Evolutionary conservation across 2,888 invertebrate genomes (phyloP), one percentile per base, ranked within the genome.

Genomic region (Ormyrus rosae): DNA sequence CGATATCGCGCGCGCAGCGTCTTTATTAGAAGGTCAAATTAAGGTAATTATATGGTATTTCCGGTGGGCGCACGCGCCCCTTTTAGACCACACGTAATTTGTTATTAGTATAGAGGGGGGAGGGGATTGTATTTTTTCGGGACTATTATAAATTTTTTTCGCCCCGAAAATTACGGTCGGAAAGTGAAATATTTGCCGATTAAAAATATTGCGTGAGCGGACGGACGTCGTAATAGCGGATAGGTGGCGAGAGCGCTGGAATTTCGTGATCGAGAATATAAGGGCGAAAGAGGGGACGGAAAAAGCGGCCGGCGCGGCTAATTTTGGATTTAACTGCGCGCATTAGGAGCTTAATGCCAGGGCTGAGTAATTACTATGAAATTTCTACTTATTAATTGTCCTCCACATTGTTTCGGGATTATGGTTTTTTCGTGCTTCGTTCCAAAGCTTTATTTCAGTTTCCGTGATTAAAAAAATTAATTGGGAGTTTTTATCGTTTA

Each of bases 1-100:
- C 34, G 34, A 34, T 34, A 34, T 34, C 3, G 34, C 34, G 4
- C 67, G 53, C 55, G 58, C 6, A 63, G 53, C 81, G 81, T 81
- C 81, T 84, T 85, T 84, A 84, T 84, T 84, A 82, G 83, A 83
- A 83, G 81, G 78, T 81, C 80, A 82, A 84, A 85, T 83, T 83
- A 83, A 82, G 82, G 79, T 81, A 83, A 85, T 84, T 84, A 84
- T 73, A 82, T 79, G 83, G 80, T 80, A 78, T 82, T 82, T 82
- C 73, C 61, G 48, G 34, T 34, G 34, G 34, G 34, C 4, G 34
- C 34, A 60, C 45, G 68, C 50, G 55, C 64, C n/a, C 65, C n/a
- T 45, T 65, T 64, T 55, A 50, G 73, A 79, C 74, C 69, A 50
- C 79, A 74, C 69, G 51, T 74, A 79, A 74, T 79, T 79, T 69